Conservation (phyloP, 2,888 invertebrate genomes). For the Ctenicera cuprea region DNA sequence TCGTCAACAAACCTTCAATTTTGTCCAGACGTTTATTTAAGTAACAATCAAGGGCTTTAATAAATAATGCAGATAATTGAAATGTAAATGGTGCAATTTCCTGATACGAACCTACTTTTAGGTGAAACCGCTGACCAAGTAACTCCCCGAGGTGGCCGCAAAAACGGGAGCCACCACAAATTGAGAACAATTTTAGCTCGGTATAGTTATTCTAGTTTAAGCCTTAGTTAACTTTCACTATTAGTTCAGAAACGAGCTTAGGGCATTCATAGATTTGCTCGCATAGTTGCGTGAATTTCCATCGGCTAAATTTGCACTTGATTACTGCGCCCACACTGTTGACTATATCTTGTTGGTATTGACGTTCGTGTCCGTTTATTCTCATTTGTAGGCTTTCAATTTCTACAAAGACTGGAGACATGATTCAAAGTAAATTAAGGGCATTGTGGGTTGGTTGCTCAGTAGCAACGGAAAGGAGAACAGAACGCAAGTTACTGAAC, state of each 20-base stretch:
- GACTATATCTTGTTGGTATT: slow-evolving; percentile 1
- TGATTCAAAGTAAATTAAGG: slow-evolving; percentile 25
- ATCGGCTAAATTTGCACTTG: not conserved
- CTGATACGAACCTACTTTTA: too few species aligned
- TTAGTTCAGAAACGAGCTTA: too few species aligned
- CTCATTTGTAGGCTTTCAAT: slow-evolving; percentile 24
- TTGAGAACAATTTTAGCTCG: too few species aligned
- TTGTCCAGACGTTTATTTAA: slow-evolving; percentile 8
- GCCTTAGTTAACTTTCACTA: too few species aligned
- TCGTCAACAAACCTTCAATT: slow-evolving; percentile 28
- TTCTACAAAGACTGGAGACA: slow-evolving; percentile 14
- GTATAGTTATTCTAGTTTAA: too few species aligned
- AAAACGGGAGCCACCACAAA: too few species aligned
- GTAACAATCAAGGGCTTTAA: not conserved
- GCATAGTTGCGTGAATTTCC: not conserved
- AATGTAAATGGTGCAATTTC: too few species aligned
- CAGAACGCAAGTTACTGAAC: not conserved
- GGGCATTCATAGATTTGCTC: too few species aligned
- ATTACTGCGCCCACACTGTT: slow-evolving; percentile 5
- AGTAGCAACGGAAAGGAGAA: slow-evolving; percentile 16
- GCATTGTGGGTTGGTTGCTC: slow-evolving; percentile 11
- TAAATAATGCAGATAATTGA: not conserved
- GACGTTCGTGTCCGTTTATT: not conserved
- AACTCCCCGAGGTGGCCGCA: too few species aligned
- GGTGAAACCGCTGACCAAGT: too few species aligned